Percentiles rank a stretch among this genome's conserved stretches.
Evolutionary conservation across 2,113 vertebrate species (phyloP).

Genomic region (Nettapus auritus): DNA sequence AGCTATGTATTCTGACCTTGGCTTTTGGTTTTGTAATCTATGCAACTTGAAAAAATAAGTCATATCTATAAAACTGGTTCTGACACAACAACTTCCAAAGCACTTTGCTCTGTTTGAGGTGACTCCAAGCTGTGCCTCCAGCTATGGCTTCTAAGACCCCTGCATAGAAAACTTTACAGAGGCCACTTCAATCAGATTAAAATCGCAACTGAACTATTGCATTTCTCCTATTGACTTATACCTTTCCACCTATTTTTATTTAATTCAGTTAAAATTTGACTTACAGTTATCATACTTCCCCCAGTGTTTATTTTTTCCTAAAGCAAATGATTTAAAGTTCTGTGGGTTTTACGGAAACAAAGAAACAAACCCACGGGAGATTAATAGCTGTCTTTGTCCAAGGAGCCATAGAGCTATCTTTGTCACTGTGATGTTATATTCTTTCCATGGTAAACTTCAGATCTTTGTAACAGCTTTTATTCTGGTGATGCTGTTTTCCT

Average conservation of each 20-base stretch:
- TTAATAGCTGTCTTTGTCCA: background rate
- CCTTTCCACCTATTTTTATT: background rate
- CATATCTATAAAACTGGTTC: background rate
- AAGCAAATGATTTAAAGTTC: background rate
- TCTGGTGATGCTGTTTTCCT: background rate
- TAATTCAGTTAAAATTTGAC: background rate
- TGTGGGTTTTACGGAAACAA: background rate
- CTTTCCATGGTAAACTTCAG: background rate
- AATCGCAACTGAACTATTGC: background rate
- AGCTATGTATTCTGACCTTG: background rate
- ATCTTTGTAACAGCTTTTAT: accelerated
- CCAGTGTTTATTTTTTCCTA: background rate
- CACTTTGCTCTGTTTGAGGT: background rate
- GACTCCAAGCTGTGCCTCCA: background rate
- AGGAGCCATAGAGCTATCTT: background rate
- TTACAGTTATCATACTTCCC: background rate
- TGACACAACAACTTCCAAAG: background rate
- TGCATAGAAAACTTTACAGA: background rate
- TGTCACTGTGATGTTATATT: background rate
- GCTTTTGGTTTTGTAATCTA: background rate
- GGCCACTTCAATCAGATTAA: background rate
- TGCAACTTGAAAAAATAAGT: background rate
- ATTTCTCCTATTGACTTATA: background rate
- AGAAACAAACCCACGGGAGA: background rate
- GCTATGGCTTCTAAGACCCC: background rate